A percentile compares a stretch with the other conserved stretches of the same genome.
These are phyloP conservation scores for Betta splendens DNA, from an alignment of 2,797 vertebrate species.

Conservation along the genomic window DNA sequence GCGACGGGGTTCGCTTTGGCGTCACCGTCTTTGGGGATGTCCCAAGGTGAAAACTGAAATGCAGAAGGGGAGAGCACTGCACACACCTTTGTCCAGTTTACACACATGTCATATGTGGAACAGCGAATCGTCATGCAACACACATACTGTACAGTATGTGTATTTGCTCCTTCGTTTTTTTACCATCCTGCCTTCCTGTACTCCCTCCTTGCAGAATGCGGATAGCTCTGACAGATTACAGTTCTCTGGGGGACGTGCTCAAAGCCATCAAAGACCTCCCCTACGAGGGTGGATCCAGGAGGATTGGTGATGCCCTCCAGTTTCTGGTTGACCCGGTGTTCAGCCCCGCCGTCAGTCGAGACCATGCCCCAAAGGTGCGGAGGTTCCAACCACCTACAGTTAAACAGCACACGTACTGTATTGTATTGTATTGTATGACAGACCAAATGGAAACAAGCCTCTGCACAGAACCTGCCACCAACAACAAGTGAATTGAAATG, in stretches of 20 bases:
- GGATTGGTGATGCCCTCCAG: conserved; percentile 79
- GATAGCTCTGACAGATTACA: conserved; percentile 85
- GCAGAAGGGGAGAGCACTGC: background rate
- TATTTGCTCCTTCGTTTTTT: conserved; percentile 1
- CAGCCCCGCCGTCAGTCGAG: conserved; percentile 72
- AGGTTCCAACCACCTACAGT: background rate
- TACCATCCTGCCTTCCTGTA: conserved; percentile 10
- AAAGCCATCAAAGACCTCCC: conserved; percentile 78
- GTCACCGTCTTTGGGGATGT: conserved; percentile 84
- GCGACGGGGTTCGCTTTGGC: conserved; percentile 85
- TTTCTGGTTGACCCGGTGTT: conserved; percentile 82
- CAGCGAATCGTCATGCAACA: too few relatives aligned
- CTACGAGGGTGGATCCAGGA: conserved; percentile 79
- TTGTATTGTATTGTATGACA: conserved; percentile 15
- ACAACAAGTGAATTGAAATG: conserved; percentile 38
- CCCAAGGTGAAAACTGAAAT: conserved; percentile 77
- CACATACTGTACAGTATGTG: background rate
- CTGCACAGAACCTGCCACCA: conserved; percentile 13
- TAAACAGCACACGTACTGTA: too few relatives aligned
- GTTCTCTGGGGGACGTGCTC: conserved; percentile 76
- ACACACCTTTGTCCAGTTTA: background rate
- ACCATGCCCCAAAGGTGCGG: conserved; percentile 85
- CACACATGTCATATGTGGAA: too few relatives aligned
- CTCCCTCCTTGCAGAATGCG: conserved; percentile 74
- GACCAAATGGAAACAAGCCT: conserved; percentile 5